Conservation (phyloP, 2,888 invertebrate species). For the Xylota segnis region DNA sequence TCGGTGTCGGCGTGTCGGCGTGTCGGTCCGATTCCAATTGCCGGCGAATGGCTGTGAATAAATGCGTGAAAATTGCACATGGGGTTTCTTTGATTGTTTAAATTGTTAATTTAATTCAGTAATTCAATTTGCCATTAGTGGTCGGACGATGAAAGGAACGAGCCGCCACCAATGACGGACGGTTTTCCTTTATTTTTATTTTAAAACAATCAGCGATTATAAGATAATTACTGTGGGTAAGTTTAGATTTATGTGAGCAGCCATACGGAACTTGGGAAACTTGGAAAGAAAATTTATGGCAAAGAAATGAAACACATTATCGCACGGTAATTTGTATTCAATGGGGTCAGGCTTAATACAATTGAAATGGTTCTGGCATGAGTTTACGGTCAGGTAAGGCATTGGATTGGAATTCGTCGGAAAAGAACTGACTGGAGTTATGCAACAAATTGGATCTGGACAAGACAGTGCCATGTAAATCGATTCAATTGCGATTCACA, state of each 20-base stretch:
- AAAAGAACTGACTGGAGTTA: too few species aligned
- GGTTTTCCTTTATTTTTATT: conserved; percentile 23
- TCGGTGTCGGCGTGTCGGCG: conserved; percentile 2
- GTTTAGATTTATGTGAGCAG: conserved; percentile 45
- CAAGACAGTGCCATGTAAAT: too few species aligned
- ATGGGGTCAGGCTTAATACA: background rate
- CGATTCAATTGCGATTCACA: too few species aligned
- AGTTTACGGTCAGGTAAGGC: too few species aligned
- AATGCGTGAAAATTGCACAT: conserved; percentile 64
- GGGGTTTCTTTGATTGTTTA: conserved; percentile 55
- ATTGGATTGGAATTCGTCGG: too few species aligned
- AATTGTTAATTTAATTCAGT: conserved; percentile 73
- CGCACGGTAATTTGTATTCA: conserved; percentile 17
- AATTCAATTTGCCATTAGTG: conserved; percentile 60
- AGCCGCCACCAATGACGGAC: conserved; percentile 41
- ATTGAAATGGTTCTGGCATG: background rate
- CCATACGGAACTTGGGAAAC: conserved; percentile 31
- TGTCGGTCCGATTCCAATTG: conserved; percentile 49
- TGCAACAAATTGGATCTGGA: too few species aligned
- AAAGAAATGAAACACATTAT: conserved; percentile 15
- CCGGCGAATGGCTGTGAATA: conserved; percentile 37
- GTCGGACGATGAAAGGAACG: conserved; percentile 51
- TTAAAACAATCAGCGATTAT: conserved; percentile 49
- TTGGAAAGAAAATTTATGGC: conserved; percentile 1
- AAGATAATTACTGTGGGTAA: conserved; percentile 65